A percentile compares a stretch with the other conserved stretches of the same genome.
Evolutionary conservation across 2,797 vertebrate genomes (phyloP).

Genomic region (Coranthus polyacanthus): DNA sequence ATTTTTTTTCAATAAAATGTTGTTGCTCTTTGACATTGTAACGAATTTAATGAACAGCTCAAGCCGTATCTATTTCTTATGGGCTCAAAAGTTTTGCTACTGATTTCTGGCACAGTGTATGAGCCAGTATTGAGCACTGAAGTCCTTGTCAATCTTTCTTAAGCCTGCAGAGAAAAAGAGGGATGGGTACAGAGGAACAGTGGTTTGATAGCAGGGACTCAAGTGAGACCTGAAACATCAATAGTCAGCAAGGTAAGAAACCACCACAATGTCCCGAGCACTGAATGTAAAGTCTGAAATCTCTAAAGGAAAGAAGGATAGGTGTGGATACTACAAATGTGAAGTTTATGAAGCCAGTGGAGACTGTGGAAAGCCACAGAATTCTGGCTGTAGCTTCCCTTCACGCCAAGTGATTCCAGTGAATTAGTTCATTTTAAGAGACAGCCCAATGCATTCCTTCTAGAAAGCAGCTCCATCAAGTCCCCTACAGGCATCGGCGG

Average conservation of each 20-base stretch:
- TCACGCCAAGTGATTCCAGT: slow-evolving; percentile 42
- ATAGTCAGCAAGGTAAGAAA: slow-evolving; percentile 50
- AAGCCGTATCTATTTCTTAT: slow-evolving; percentile 23
- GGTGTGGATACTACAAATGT: slow-evolving; percentile 21
- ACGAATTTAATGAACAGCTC: slow-evolving; percentile 12
- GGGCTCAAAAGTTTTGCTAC: slow-evolving; percentile 47
- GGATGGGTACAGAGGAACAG: slow-evolving; percentile 10
- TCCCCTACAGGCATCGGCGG: slow-evolving; percentile 24
- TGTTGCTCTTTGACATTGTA: background rate
- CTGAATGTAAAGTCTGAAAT: slow-evolving; percentile 16
- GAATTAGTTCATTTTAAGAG: slow-evolving; percentile 61
- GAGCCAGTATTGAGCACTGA: slow-evolving; percentile 55
- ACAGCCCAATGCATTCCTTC: slow-evolving; percentile 40
- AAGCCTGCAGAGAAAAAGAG: slow-evolving; percentile 41
- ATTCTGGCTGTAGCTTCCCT: slow-evolving; percentile 27
- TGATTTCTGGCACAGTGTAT: slow-evolving; percentile 50
- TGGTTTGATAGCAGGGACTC: slow-evolving; percentile 18
- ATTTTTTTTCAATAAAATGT: too few species aligned
- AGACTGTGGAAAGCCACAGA: slow-evolving; percentile 24
- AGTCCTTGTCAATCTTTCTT: slow-evolving; percentile 65
- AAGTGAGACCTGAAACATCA: slow-evolving; percentile 32
- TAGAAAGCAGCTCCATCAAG: slow-evolving; percentile 17
- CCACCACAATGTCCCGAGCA: slow-evolving; percentile 13
- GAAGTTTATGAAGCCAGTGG: slow-evolving; percentile 23
- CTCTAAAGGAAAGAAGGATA: slow-evolving; percentile 23